Evolutionary conservation across 1,140 invertebrate genomes (phyloP), one percentile per base, ranked within the genome.

Genomic region (Scylla paramamosain): DNA sequence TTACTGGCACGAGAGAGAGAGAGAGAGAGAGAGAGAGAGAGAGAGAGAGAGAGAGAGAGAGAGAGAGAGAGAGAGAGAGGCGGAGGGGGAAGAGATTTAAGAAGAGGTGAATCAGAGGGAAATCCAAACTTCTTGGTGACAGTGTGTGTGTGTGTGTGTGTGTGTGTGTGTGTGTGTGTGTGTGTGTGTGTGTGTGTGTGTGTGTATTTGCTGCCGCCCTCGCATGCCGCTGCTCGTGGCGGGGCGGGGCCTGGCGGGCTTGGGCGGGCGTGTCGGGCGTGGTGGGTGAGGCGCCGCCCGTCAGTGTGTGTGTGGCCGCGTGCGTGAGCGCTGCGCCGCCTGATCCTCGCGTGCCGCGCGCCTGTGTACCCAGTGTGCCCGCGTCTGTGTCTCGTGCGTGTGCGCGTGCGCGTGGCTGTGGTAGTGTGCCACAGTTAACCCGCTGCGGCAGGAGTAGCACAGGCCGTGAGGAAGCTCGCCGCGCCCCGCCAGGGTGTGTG

Each of bases 21-120:
- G 39, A 39, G 39, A 39, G 39, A 39, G 12, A 20, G 12, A 59
- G 52, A 59, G 52, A 77, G 25, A 77, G 67, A 77, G 67, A 77
- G 67, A 77, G 67, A 77, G 67, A 77, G 67, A 77, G 67, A 77
- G 67, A 77, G 67, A 77, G 67, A 77, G 67, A 77, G 67, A 77
- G 67, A 77, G 67, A 77, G 67, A 77, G 67, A 77, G 67, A 77
- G 67, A 77, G 67, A 77, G 67, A 77, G 67, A 77, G 67, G 1
- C 1, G 20, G 67, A 77, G 67, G 20, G 67, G 20, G 67, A 77
- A 77, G 67, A 77, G 52, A 59, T 59, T 59, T 59, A 59, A 59
- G 16, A 59, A 59, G 52, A 59, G 52, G 52, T 59, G 52, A 14
- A 2, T 77, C 67, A 77, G 67, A 77, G 67, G 67, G 67, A 77